These are phyloP conservation scores for Uropsilus gracilis DNA, from an alignment of 2,113 vertebrate genomes.

Conservation along the genomic window DNA sequence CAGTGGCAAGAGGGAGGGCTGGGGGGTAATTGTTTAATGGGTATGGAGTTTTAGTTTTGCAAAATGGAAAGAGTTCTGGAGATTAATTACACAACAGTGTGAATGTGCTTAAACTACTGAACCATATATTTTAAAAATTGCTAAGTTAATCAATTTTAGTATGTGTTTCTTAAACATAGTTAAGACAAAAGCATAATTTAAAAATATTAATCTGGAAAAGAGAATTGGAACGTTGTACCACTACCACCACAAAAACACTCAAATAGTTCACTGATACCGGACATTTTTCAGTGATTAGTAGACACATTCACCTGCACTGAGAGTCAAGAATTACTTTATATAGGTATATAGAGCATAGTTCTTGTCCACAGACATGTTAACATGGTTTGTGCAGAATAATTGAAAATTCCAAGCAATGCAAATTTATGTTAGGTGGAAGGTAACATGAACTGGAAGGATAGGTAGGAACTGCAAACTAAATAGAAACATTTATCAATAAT, in stretches of 20 bases:
- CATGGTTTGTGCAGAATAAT: background rate
- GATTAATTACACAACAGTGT: background rate
- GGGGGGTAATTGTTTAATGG: background rate
- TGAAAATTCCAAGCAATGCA: background rate
- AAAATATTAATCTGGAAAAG: background rate
- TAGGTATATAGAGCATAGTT: background rate
- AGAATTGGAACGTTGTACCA: background rate
- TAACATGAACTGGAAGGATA: background rate
- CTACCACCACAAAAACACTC: background rate
- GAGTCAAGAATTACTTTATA: background rate
- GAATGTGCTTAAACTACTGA: background rate
- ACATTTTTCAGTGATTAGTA: background rate
- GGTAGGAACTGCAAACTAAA: background rate
- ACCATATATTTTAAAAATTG: background rate
- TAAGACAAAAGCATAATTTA: background rate
- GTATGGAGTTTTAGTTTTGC: background rate
- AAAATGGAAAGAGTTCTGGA: background rate
- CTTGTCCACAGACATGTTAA: background rate
- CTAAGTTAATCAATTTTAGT: background rate
- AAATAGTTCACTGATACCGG: background rate
- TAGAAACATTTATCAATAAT: background rate
- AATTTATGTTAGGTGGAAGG: background rate
- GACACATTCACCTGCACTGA: background rate
- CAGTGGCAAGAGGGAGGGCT: background rate
- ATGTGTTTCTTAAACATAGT: background rate